Percentiles rank a stretch among this genome's conserved stretches.
phyloP scores from a whole-genome alignment of 2,888 invertebrate genomes.

The Rhamnusium bicolor region DNA sequence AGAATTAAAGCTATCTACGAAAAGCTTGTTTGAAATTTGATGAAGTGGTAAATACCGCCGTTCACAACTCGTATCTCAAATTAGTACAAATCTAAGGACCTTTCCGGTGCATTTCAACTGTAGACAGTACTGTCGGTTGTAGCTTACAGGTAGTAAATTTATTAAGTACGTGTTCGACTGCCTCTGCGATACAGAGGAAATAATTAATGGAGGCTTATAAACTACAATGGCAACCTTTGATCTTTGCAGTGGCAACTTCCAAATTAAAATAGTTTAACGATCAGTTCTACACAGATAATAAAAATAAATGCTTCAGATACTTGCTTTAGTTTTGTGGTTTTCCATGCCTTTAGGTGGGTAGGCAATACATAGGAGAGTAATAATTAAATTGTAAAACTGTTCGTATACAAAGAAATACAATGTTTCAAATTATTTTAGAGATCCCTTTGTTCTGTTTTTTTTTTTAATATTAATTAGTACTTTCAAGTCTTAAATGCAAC shows the following conservation, averaged over 20 bases:
- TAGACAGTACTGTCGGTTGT: background rate
- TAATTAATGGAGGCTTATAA: constrained; percentile 8
- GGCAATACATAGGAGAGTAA: background rate
- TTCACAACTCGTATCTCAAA: background rate
- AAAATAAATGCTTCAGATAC: constrained; percentile 23
- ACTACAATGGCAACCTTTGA: constrained; percentile 21
- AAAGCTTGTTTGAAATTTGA: background rate
- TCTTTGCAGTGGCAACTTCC: constrained; percentile 19
- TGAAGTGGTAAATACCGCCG: background rate
- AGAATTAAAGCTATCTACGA: background rate
- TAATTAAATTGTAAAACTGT: background rate
- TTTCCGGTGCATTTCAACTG: background rate
- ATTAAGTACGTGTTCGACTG: constrained; percentile 15
- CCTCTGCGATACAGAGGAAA: background rate
- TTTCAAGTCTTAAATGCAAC: too few species aligned
- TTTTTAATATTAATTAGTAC: too few species aligned
- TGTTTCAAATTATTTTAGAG: background rate
- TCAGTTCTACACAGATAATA: constrained; percentile 20
- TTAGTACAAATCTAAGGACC: background rate
- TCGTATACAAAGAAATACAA: background rate
- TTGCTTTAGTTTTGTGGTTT: constrained; percentile 14
- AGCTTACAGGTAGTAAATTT: constrained; percentile 4
- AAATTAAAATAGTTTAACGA: constrained; percentile 34
- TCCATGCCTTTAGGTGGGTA: constrained; percentile 3
- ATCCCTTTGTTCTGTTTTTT: background rate